A percentile compares a stretch with the other conserved stretches of the same genome.
These are phyloP conservation scores for Paradoxurus hermaphroditus DNA, from an alignment of 2,113 vertebrate genomes.

Conservation along the genomic window DNA sequence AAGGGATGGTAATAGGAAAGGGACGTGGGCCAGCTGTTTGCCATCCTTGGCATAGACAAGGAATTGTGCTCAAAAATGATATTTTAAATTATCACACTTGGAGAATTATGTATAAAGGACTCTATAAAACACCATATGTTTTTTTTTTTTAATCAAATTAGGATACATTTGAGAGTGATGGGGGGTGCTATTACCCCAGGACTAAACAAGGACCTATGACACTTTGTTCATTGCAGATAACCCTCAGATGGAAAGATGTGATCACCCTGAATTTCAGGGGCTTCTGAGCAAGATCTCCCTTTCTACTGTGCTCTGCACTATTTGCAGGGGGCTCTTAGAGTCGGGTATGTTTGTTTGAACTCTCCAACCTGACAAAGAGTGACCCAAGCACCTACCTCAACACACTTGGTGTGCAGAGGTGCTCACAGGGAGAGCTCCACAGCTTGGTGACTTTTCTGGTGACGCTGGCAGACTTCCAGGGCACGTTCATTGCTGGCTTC, in stretches of 20 bases:
- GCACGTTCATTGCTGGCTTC: not conserved
- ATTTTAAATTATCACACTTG: not conserved
- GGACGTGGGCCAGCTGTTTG: not conserved
- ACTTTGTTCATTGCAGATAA: not conserved
- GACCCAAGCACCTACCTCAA: not conserved
- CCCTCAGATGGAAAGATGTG: not conserved
- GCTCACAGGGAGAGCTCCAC: not conserved
- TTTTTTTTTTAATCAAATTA: not conserved
- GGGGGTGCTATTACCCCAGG: not conserved
- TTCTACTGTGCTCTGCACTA: not conserved
- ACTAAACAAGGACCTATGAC: not conserved
- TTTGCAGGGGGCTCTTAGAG: not conserved
- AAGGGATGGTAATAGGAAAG: not conserved
- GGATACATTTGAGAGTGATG: not conserved
- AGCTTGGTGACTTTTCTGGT: not conserved
- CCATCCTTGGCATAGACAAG: not conserved
- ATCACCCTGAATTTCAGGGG: not conserved
- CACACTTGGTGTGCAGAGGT: fast-evolving
- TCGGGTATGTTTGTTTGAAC: not conserved
- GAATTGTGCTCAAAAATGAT: not conserved
- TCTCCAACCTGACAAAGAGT: not conserved
- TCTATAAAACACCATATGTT: not conserved
- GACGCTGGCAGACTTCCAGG: not conserved
- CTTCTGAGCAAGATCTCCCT: not conserved
- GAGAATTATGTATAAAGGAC: not conserved